Base-by-base conservation (phyloP, 1,140 invertebrate species). In the Agrypnia vestita region DNA sequence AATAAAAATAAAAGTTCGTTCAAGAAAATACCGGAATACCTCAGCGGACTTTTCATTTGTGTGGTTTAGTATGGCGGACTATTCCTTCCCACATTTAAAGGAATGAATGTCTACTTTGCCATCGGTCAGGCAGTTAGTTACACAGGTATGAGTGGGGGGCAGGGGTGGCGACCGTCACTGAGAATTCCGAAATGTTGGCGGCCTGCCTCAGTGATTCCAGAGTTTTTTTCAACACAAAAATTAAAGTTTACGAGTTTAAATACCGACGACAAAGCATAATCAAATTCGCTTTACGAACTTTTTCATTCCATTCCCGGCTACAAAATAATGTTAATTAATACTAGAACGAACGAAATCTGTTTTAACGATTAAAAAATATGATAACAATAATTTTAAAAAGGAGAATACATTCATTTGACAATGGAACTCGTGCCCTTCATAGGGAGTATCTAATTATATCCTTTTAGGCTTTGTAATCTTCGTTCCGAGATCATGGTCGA, bases 61-160 rank as follows among this genome's bases (percentile, higher is more conserved):
- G n/a, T 71, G 3, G 67, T 71, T 71, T 71, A 71, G 49, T 71
- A 53, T 51, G 11, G 67, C n/a, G 67, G 46, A 21, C 67, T 25
- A 25, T 71, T 71, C 17, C 35, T 64, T 25, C 61, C 25, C 3
- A n/a, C 9, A 59, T 19, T 55, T 17, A 56, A 56, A 56, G 4
- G 25, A 62, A 21, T 25, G 59, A 21, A 62, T 13, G 13, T 35
- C 25, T 35, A 19, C 19, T 3, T 64, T 10, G 19, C 61, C 21
- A 64, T 7, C 25, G 19, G 25, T 21, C 55, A 19, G n/a, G 53
- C 19, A 19, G 53, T 19, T 56, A 59, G 15, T 7, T 15, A 35
- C 25, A 35, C 25, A 35, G 13, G 0, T 15, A 3, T 21, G 55
- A 6, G 17, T 15, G 55, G n/a, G 4, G 55, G 17, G 6, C 11